Evolutionary conservation across 2,888 invertebrate genomes (phyloP).

Genomic region (Ethmia dodecea): DNA sequence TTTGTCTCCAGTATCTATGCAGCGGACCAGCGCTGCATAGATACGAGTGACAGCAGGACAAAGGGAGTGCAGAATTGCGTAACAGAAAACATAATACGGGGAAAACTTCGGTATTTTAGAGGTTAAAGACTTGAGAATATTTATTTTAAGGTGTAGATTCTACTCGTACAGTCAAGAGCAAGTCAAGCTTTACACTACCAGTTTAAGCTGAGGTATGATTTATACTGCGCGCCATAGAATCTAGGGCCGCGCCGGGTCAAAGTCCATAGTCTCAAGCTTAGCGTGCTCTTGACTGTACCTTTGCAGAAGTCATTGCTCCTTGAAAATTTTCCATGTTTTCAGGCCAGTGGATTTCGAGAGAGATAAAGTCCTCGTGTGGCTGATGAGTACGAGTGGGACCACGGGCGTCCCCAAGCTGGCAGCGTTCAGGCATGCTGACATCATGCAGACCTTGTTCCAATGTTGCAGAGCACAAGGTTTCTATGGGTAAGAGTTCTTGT

Average conservation of each 20-base stretch:
- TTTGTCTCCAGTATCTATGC: no score
- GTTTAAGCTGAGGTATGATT: not conserved
- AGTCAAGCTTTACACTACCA: no score
- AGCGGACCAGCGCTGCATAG: no score
- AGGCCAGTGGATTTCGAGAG: constrained; percentile 43
- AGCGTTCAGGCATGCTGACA: constrained; percentile 36
- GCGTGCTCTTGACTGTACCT: not conserved
- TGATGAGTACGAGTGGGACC: constrained; percentile 52
- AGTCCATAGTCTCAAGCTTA: not conserved
- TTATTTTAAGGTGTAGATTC: not conserved
- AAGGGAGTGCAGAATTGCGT: no score
- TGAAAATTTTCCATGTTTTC: no score
- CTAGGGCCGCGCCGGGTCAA: not conserved
- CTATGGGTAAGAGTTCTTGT: not conserved
- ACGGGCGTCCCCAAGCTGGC: constrained; percentile 47
- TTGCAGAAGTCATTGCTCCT: not conserved
- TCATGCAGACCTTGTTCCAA: not conserved
- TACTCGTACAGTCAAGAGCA: not conserved
- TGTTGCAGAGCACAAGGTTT: not conserved
- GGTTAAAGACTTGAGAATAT: no score
- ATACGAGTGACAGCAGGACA: no score
- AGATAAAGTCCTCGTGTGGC: constrained; percentile 37
- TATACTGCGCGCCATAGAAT: not conserved
- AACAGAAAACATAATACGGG: no score
- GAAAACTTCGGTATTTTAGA: no score